A percentile compares a stretch with the other conserved stretches of the same genome.
phyloP scores from a whole-genome alignment of 2,888 invertebrate genomes.

The Choreutis nemorana region DNA sequence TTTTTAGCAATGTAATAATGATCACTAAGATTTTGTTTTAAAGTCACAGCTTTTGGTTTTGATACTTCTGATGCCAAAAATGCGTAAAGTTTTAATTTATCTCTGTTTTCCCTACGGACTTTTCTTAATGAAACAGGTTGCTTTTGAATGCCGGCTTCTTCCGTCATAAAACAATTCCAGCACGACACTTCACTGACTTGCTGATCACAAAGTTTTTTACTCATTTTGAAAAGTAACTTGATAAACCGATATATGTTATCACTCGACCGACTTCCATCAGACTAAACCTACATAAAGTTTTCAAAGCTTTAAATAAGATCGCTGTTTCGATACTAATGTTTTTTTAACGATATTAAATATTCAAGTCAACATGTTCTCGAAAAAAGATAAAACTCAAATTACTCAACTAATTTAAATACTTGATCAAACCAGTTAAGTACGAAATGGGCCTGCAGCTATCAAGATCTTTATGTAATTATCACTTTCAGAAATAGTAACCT shows the following conservation, averaged over 20 bases:
- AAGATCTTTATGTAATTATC: no score
- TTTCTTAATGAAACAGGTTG: constrained; percentile 29
- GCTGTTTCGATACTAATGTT: constrained; percentile 27
- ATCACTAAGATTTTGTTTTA: constrained; percentile 44
- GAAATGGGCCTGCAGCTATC: no score
- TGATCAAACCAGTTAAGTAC: no score
- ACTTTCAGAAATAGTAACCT: no score
- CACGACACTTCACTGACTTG: constrained; percentile 31
- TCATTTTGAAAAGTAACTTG: constrained; percentile 4
- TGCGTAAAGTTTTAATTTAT: constrained; percentile 41
- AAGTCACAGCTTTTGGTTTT: constrained; percentile 36
- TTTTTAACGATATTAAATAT: constrained; percentile 33
- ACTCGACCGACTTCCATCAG: constrained; percentile 9
- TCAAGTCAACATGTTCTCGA: no score
- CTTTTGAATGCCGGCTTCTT: constrained; percentile 19
- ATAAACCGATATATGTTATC: constrained; percentile 11
- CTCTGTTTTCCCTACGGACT: constrained; percentile 32
- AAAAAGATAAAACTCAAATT: no score
- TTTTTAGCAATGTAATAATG: constrained; percentile 37
- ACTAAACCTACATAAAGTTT: constrained; percentile 12
- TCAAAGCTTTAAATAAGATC: constrained; percentile 33
- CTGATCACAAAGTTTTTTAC: constrained; percentile 14
- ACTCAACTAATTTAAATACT: no score
- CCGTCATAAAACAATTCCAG: constrained; percentile 43
- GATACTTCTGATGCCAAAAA: constrained; percentile 39